A percentile compares a stretch with the other conserved stretches of the same genome.
phyloP scores from a whole-genome alignment of 2,113 vertebrate genomes.

The Stictonetta naevosa region DNA sequence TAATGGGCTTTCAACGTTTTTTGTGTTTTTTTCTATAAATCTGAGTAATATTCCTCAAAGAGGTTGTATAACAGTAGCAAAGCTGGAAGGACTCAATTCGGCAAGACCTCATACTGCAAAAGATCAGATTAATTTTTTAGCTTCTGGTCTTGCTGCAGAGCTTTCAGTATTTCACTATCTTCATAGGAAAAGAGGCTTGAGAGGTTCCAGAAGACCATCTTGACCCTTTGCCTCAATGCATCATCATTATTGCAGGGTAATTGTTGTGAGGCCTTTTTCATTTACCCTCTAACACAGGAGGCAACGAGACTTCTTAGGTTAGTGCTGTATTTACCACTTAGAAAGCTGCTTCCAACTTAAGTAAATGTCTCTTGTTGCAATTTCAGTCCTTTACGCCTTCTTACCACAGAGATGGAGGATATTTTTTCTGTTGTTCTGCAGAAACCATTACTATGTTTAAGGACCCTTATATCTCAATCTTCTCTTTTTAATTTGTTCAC shows the following conservation, averaged over 20 bases:
- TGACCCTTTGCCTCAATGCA: background rate
- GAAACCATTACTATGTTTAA: background rate
- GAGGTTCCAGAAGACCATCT: background rate
- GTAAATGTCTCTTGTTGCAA: background rate
- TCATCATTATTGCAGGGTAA: background rate
- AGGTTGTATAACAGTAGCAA: background rate
- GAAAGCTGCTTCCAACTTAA: background rate
- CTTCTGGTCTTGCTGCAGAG: background rate
- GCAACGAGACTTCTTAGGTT: background rate
- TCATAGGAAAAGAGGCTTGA: background rate
- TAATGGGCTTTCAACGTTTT: conserved; percentile 6
- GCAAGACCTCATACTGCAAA: background rate
- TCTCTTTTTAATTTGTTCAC: background rate
- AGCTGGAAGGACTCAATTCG: background rate
- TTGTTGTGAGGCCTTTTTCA: background rate
- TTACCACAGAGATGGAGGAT: background rate
- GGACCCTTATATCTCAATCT: background rate
- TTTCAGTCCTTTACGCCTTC: background rate
- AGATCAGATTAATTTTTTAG: background rate
- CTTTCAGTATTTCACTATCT: accelerated
- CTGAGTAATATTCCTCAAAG: background rate
- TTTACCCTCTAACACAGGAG: background rate
- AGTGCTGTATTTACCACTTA: background rate
- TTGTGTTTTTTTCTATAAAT: background rate
- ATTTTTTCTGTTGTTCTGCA: background rate